phyloP scores from a whole-genome alignment of 1,140 invertebrate species.

The Leptopilina boulardi region DNA sequence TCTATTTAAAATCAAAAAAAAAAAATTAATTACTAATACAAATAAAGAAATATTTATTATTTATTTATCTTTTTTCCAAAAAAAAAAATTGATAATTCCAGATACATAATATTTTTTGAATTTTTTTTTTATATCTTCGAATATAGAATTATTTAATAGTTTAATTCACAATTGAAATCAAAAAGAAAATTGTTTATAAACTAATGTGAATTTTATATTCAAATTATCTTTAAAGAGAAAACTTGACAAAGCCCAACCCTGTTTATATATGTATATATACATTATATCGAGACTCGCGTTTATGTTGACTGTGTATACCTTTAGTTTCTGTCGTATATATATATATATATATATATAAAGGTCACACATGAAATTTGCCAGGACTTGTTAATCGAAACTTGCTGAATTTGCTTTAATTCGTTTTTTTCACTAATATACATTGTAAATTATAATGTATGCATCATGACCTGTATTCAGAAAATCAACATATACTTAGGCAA shows the following conservation, averaged over 20 bases:
- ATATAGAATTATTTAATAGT: too few relatives aligned
- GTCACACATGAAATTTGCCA: constrained; percentile 30
- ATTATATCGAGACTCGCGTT: not conserved
- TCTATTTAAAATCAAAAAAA: too few relatives aligned
- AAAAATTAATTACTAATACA: too few relatives aligned
- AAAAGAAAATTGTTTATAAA: not conserved
- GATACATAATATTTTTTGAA: too few relatives aligned
- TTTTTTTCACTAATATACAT: not conserved
- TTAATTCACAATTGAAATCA: too few relatives aligned
- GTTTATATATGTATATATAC: too few relatives aligned
- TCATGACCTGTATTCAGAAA: not conserved
- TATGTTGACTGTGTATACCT: not conserved
- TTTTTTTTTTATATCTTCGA: too few relatives aligned
- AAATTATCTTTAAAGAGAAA: not conserved
- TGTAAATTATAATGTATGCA: too few relatives aligned
- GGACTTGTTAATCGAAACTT: constrained; percentile 23
- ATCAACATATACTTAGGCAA: not conserved
- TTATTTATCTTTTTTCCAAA: too few relatives aligned
- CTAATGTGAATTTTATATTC: not conserved
- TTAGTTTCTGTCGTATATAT: not conserved
- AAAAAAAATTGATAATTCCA: too few relatives aligned
- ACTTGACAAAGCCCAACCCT: not conserved
- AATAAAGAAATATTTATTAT: too few relatives aligned
- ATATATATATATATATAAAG: too few relatives aligned
- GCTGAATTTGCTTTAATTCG: not conserved